Evolutionary conservation across 2,888 invertebrate genomes (phyloP), one percentile per base, ranked within the genome.

Genomic region (Pammene fasciana): DNA sequence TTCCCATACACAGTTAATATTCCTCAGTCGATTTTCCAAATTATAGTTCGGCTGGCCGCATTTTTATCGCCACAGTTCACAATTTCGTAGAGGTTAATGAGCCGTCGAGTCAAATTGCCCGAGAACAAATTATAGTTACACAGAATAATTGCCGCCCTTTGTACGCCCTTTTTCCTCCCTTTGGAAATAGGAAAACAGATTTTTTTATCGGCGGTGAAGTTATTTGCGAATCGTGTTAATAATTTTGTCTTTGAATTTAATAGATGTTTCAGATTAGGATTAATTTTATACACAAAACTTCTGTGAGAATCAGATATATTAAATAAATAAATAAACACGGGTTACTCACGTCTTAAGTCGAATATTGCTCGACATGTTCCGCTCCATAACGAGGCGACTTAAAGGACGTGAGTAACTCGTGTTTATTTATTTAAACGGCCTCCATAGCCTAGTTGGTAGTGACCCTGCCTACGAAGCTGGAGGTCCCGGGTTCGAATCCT

Each of bases 61-160:
- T 68, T 68, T 68, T 57, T 68, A 62, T 56, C 62, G 68, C 62
- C 43, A 50, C 43, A 50, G 16, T 68, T 68, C 68, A 64, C 68
- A 68, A 68, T 66, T 64, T 56, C 68, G 56, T 61, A 65, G 46
- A 4, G 68, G n/a, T 65, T 65, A 68, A 68, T 68, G 68, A 68
- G 65, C 45, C 68, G 57, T 0, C 18, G 18, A 46, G 18, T 6
- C 52, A 65, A 68, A 68, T 68, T 65, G 65, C 59, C 68, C 68
- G 68, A 36, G 59, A 59, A 68, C 68, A 65, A 68, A 68, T 68
- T 68, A 68, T 68, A 68, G 68, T 59, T 68, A 64, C 52, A 68
- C 52, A 18, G 65, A 59, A 68, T 68, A 68, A 68, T 68, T 68
- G 52, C 68, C 18, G 9, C 14, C 43, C 45, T 48, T 56, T 68